Percentiles rank a stretch among this genome's conserved stretches.
These are phyloP conservation scores for Drosophila quasianomalipes DNA, from an alignment of 2,888 invertebrate species.

Conservation along the genomic window DNA sequence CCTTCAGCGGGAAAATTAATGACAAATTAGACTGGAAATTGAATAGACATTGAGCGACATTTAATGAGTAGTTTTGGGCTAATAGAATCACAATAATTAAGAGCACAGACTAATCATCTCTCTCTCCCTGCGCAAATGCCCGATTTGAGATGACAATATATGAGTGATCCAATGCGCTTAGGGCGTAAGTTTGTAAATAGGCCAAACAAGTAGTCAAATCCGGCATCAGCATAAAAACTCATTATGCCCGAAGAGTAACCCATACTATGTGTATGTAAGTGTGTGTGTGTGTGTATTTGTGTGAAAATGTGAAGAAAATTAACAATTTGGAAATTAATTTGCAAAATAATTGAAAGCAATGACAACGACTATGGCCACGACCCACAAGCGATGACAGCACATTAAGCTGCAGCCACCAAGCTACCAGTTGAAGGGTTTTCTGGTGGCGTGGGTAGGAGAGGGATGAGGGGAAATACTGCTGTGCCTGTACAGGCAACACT, in stretches of 20 bases:
- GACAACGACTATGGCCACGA: slow-evolving; percentile 36
- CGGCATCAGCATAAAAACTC: slow-evolving; percentile 60
- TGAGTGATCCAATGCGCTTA: slow-evolving; percentile 6
- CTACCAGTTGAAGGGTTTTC: background rate
- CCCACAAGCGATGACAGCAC: slow-evolving; percentile 53
- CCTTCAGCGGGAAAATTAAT: background rate
- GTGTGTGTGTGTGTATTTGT: slow-evolving; percentile 22
- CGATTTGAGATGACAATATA: slow-evolving; percentile 40
- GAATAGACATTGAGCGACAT: slow-evolving; percentile 12
- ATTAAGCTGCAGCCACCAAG: slow-evolving; percentile 33
- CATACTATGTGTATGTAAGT: slow-evolving; percentile 4
- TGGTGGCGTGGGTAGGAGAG: no score
- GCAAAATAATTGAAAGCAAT: slow-evolving; percentile 78
- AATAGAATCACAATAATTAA: slow-evolving; percentile 53
- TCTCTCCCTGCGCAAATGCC: slow-evolving; percentile 13
- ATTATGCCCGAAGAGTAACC: slow-evolving; percentile 43
- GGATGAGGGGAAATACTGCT: background rate
- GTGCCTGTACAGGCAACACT: slow-evolving; percentile 51
- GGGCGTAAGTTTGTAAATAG: slow-evolving; percentile 41
- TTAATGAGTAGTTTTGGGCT: slow-evolving; percentile 26
- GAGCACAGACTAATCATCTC: slow-evolving; percentile 26
- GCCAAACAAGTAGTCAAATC: slow-evolving; percentile 57
- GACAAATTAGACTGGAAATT: slow-evolving; percentile 12
- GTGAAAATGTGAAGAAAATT: slow-evolving; percentile 74
- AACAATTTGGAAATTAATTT: slow-evolving; percentile 82